Evolutionary conservation across 2,797 vertebrate species (phyloP).

Genomic region (Stomatorhinus walkeri): DNA sequence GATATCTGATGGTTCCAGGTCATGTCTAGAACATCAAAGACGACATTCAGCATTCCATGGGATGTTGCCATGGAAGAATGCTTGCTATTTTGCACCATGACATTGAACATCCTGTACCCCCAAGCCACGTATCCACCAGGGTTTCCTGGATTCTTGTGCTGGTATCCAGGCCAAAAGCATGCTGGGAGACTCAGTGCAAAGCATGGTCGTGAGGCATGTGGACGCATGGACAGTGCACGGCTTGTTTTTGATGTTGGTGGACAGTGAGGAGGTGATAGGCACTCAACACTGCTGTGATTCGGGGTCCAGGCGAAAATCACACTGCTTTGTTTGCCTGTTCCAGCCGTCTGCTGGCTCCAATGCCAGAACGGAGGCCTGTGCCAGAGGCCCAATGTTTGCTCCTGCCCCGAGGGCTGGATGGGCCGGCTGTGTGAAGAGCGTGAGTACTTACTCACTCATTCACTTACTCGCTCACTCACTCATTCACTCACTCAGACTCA

Average conservation of each 20-base stretch:
- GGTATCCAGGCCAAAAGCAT: not conserved
- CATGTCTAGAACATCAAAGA: not conserved
- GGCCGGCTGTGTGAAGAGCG: slow-evolving; percentile 91
- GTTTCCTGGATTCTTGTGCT: not conserved
- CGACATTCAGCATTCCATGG: not conserved
- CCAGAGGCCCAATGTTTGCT: slow-evolving; percentile 83
- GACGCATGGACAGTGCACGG: slow-evolving; percentile 20
- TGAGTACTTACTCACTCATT: slow-evolving; percentile 54
- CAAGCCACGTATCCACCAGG: not conserved
- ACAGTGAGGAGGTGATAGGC: not conserved
- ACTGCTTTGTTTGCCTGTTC: slow-evolving; percentile 21
- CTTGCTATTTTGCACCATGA: not conserved
- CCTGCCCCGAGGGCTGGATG: slow-evolving; percentile 93
- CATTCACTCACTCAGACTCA: slow-evolving; percentile 32
- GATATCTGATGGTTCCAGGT: not conserved
- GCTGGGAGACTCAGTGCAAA: not conserved
- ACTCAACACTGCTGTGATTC: not conserved
- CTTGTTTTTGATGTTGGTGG: not conserved
- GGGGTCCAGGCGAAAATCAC: not conserved
- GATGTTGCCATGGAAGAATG: not conserved
- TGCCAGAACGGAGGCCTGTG: slow-evolving; percentile 92
- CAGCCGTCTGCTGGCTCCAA: slow-evolving; percentile 84
- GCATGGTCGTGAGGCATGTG: not conserved
- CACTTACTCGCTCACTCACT: not conserved
- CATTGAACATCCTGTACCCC: not conserved